Evolutionary conservation across 1,140 invertebrate species (phyloP), one percentile per base, ranked within the genome.

Genomic region (Micrasema longulum): DNA sequence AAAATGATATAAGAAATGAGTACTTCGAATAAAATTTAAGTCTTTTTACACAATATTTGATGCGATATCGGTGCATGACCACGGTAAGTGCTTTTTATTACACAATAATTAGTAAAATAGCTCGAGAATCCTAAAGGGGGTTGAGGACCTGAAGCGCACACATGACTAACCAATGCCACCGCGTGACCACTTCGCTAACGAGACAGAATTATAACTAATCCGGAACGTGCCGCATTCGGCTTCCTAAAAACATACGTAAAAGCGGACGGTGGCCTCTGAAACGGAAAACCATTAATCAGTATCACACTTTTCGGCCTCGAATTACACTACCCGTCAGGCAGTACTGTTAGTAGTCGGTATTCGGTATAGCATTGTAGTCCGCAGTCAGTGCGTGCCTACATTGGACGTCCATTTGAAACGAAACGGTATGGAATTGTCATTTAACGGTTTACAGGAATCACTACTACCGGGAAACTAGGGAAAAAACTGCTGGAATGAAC

Each of bases 181-280:
- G 41, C 55, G 55, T 60, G 55, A 60, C 14, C 22, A 16, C 10
- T 20, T 18, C 50, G 35, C 35, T 60, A 60, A 60, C 55, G 55
- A 60, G 55, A 35, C 55, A 41, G 55, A 60, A 60, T 60, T 60
- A 60, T 4, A 43, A 60, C 55, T 60, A 60, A 60, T 60, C 55
- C 36, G 55, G 55, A 60, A 60, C 55, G 55, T 60, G 55, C 55
- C 55, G 18, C 16, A 60, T 60, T 60, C 36, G 55, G 55, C 55
- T 60, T 60, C 55, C 14, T 18, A 60, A 38, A 60, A 38, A 60
- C 35, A 31, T 16, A 20, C 55, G n/a, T 38, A 41, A 60, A 16
- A 38, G 31, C 36, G 18, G 12, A 38, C 55, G 23, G 55, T 12
- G 11, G 55, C 16, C 10, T 38, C 10, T 23, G 55, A 41, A 43